Percentiles rank a stretch among this genome's conserved stretches.
Conservation (phyloP, 53 echinoderm and acorn worm genomes). For the Holothuria scabra region DNA sequence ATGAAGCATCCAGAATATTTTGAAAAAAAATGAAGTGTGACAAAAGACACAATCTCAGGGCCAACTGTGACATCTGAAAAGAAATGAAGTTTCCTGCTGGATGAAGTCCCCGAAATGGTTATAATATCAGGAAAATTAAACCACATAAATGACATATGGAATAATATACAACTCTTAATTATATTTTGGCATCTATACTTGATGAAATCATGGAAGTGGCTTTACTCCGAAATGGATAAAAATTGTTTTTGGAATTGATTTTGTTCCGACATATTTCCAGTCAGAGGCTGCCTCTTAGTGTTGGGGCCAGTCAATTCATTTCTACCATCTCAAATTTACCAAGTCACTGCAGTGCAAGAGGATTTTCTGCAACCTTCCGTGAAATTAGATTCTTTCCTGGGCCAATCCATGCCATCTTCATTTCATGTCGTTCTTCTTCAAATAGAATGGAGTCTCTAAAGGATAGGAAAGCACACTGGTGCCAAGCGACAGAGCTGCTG, state of each 20-base stretch:
- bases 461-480: slow-evolving; percentile 23
- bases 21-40: no score
- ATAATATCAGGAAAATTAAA: no score
- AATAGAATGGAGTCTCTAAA: slow-evolving; percentile 18
- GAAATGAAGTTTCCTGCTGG: no score
- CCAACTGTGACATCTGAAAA: no score
- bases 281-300: slow-evolving; percentile 28
- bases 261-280: slow-evolving; percentile 41
- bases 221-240: slow-evolving; percentile 26
- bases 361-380: slow-evolving; percentile 46
- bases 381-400: slow-evolving; percentile 46
- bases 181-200: no score
- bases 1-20: no score
- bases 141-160: no score
- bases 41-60: no score
- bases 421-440: slow-evolving; percentile 34
- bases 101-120: no score
- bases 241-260: slow-evolving; percentile 47
- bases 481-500: slow-evolving; percentile 1
- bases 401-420: slow-evolving; percentile 35
- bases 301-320: slow-evolving; percentile 29
- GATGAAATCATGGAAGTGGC: slow-evolving; percentile 19
- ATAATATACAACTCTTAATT: no score
- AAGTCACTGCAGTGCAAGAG: slow-evolving; percentile 27
- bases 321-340: slow-evolving; percentile 33